These are phyloP conservation scores for Xestia xanthographa DNA, from an alignment of 2,888 invertebrate genomes.

Conservation along the genomic window DNA sequence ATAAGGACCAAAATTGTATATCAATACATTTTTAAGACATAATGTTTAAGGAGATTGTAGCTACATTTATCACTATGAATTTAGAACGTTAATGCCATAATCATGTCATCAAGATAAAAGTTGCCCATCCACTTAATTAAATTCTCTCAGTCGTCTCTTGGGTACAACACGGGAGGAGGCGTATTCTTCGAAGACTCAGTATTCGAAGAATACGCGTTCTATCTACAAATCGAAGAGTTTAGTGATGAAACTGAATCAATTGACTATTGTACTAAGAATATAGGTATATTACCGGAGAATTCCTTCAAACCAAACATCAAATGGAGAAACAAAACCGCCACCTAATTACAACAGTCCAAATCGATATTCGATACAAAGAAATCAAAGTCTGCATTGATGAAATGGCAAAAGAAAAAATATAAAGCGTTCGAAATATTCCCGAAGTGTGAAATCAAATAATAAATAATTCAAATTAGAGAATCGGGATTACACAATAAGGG, in stretches of 20 bases:
- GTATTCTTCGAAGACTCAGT: no score
- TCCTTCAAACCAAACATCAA: constrained; percentile 25
- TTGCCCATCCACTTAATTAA: constrained; percentile 44
- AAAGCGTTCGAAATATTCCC: constrained; percentile 72
- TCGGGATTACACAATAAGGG: constrained; percentile 85
- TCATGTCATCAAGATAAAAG: constrained; percentile 14
- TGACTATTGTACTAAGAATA: neutral
- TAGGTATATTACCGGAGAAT: neutral
- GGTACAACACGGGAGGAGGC: constrained; percentile 3
- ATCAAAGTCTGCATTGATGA: constrained; percentile 55
- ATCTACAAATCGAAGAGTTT: neutral
- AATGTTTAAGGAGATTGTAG: neutral
- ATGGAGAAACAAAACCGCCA: constrained; percentile 31
- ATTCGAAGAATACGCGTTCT: neutral
- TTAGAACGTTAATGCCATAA: neutral
- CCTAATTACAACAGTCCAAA: constrained; percentile 48
- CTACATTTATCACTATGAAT: neutral
- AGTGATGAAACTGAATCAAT: neutral
- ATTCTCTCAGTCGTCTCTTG: constrained; percentile 21
- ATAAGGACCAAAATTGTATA: neutral
- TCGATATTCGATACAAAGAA: constrained; percentile 59
- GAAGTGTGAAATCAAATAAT: constrained; percentile 87
- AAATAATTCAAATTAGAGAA: constrained; percentile 89
- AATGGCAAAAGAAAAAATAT: constrained; percentile 53
- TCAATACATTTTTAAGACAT: neutral